Conservation (phyloP, 2,888 invertebrate genomes). For the Drosophila buzzatii region DNA sequence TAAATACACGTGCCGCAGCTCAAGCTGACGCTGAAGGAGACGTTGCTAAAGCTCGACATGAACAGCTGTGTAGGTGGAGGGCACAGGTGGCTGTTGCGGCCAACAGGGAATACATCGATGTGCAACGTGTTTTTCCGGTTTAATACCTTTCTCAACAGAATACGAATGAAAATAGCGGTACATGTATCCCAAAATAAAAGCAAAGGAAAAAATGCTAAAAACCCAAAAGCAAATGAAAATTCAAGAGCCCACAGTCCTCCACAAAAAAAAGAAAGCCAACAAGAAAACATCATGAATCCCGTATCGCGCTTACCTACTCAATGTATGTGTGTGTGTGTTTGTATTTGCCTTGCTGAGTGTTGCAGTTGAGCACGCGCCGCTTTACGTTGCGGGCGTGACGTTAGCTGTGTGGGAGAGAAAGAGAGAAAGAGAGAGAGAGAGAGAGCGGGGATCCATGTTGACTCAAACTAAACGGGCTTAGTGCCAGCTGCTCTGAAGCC, state of each 20-base stretch:
- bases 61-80: background rate
- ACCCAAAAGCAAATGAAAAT: constrained; percentile 24
- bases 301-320: constrained; percentile 38
- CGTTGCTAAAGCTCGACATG: background rate
- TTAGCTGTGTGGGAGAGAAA: constrained; percentile 5
- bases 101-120: constrained; percentile 71
- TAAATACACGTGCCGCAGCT: constrained; percentile 65
- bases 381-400: constrained; percentile 73
- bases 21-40: constrained; percentile 3
- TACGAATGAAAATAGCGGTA: constrained; percentile 75
- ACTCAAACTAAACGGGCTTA: background rate
- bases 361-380: constrained; percentile 74
- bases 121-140: constrained; percentile 81
- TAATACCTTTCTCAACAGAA: constrained; percentile 78
- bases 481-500: constrained; percentile 30
- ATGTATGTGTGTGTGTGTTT: constrained; percentile 7
- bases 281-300: constrained; percentile 62
- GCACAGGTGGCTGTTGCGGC: constrained; percentile 7
- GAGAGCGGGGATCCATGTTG: background rate
- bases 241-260: background rate
- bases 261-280: constrained; percentile 26
- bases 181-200: constrained; percentile 48
- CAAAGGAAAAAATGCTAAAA: constrained; percentile 9
- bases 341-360: constrained; percentile 34
- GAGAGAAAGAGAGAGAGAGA: no score